Evolutionary conservation across 2,113 vertebrate genomes (phyloP).

Genomic region (Dipodomys merriami): DNA sequence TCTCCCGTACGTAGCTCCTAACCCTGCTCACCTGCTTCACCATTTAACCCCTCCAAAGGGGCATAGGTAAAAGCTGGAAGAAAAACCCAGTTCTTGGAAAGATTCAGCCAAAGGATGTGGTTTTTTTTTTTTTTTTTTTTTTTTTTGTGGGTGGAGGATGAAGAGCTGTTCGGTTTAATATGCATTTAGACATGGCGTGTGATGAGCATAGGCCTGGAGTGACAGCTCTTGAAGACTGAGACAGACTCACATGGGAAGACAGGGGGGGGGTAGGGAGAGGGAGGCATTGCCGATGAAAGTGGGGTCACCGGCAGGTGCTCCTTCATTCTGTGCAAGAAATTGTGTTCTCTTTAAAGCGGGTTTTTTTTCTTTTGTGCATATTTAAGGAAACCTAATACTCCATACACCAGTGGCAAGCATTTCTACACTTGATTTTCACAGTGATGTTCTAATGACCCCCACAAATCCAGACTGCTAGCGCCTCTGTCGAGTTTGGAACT

Average conservation of each 20-base stretch:
- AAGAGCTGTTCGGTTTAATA: slow-evolving; percentile 49
- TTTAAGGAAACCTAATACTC: slow-evolving; percentile 14
- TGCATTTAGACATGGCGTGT: slow-evolving; percentile 17
- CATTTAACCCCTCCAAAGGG: slow-evolving; percentile 49
- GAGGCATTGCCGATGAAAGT: background rate
- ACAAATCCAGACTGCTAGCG: background rate
- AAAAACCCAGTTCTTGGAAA: slow-evolving; percentile 63
- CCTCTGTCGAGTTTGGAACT: background rate
- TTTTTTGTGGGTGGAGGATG: background rate
- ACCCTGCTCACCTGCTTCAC: background rate
- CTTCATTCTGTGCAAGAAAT: background rate
- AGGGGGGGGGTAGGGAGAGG: background rate
- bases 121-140: slow-evolving; percentile 52
- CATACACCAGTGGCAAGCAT: background rate
- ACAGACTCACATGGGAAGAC: background rate
- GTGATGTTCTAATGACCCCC: background rate
- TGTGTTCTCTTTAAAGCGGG: background rate
- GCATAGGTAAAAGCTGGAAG: slow-evolving; percentile 3
- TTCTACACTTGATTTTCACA: background rate
- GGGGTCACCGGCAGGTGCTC: background rate
- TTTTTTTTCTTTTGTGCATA: background rate
- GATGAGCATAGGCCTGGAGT: slow-evolving; percentile 5
- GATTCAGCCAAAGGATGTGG: slow-evolving; percentile 65
- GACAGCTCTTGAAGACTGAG: slow-evolving; percentile 33
- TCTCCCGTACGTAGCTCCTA: background rate